A percentile compares a stretch with the other conserved stretches of the same genome.
phyloP scores from a whole-genome alignment of 1,140 invertebrate species.

The Aphidius ervi region DNA sequence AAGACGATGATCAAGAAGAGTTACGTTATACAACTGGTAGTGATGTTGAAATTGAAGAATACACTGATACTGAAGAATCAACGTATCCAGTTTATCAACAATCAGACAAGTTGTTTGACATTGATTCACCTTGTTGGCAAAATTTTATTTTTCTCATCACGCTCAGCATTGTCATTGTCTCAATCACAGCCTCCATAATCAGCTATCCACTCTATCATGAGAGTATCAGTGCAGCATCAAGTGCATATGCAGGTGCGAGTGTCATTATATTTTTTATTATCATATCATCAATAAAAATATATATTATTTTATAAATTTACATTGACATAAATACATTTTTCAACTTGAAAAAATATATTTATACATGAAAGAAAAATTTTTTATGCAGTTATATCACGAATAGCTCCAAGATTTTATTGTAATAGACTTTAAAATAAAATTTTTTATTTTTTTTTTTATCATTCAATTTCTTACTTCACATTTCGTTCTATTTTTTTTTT shows the following conservation, averaged over 20 bases:
- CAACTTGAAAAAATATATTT: not conserved
- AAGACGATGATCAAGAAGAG: conserved; percentile 50
- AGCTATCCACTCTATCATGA: conserved; percentile 45
- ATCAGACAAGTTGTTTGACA: conserved; percentile 45
- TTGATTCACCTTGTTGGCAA: conserved; percentile 42
- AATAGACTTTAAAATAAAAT: too few relatives aligned
- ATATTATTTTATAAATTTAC: not conserved
- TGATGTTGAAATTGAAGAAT: conserved; percentile 47
- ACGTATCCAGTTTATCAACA: conserved; percentile 43
- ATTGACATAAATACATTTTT: not conserved
- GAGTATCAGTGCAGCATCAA: conserved; percentile 40
- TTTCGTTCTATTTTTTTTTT: too few relatives aligned
- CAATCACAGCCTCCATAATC: conserved; percentile 41
- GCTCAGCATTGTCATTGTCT: conserved; percentile 34
- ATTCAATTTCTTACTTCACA: too few relatives aligned
- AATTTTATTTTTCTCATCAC: conserved; percentile 42
- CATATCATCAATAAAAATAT: too few relatives aligned
- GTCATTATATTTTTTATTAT: too few relatives aligned
- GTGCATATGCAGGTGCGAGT: conserved; percentile 41
- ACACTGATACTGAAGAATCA: conserved; percentile 45
- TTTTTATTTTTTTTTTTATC: too few relatives aligned
- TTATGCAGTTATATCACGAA: too few relatives aligned
- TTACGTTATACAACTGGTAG: conserved; percentile 45
- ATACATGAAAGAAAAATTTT: too few relatives aligned
- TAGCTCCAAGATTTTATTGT: too few relatives aligned